Percentiles rank a stretch among this genome's conserved stretches.
Evolutionary conservation across 2,797 vertebrate species (phyloP).

Genomic region (Propithecus deckenii): DNA sequence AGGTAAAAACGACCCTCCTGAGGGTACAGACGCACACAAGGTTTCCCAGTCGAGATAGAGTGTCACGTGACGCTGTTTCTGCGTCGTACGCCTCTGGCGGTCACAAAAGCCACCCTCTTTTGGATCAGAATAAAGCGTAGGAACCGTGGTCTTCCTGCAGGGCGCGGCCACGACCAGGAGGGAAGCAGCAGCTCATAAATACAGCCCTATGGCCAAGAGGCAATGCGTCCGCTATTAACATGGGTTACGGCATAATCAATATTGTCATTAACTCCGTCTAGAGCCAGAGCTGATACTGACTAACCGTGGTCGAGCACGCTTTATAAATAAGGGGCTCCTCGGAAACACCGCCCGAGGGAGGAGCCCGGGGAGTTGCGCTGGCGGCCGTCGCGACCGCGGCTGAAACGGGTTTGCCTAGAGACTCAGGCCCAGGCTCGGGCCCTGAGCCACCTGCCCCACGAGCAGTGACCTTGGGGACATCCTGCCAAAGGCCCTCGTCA

Average conservation of each 20-base stretch:
- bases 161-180: constrained; percentile 56
- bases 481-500: constrained; percentile 59
- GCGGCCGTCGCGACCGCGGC: accelerated
- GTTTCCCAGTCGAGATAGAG: not conserved
- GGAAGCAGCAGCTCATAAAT: constrained; percentile 69
- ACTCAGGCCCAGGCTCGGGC: constrained; percentile 19
- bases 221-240: constrained; percentile 72
- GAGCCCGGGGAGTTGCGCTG: too few species aligned
- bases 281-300: constrained; percentile 70
- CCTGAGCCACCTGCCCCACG: constrained; percentile 63
- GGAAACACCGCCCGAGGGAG: not conserved
- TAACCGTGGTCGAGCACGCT: constrained; percentile 73
- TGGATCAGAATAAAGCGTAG: not conserved
- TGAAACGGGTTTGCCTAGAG: accelerated
- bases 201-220: constrained; percentile 59
- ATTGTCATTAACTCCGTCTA: constrained; percentile 80
- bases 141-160: constrained; percentile 65
- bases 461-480: constrained; percentile 51
- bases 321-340: constrained; percentile 79
- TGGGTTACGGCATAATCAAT: constrained; percentile 80
- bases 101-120: not conserved
- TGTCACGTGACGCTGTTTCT: not conserved
- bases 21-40: accelerated
- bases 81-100: not conserved
- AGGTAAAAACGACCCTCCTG: accelerated